Conservation (phyloP, 1,140 invertebrate species). For the Sarcophaga peregrina region DNA sequence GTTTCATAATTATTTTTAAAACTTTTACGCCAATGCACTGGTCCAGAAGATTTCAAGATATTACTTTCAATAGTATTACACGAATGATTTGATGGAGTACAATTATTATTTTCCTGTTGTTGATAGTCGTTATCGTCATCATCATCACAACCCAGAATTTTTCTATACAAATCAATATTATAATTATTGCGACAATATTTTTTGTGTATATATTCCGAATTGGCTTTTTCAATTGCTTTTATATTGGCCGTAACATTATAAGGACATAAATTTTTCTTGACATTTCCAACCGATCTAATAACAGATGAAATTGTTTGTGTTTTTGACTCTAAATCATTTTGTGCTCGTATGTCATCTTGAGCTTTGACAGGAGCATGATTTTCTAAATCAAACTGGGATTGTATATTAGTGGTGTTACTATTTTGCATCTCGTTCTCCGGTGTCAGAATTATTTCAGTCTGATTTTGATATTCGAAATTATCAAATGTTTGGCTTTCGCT, state of each 20-base stretch:
- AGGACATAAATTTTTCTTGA: slow-evolving; percentile 31
- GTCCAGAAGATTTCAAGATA: slow-evolving; percentile 33
- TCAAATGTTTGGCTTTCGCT: slow-evolving; percentile 44
- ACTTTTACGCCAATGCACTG: slow-evolving; percentile 45
- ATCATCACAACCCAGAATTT: slow-evolving; percentile 60
- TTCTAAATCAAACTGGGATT: no score
- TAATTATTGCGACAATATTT: slow-evolving; percentile 24
- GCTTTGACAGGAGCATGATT: no score
- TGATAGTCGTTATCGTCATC: slow-evolving; percentile 50
- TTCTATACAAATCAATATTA: slow-evolving; percentile 52
- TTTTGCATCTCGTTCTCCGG: no score
- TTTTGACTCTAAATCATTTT: not conserved
- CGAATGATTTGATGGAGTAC: not conserved
- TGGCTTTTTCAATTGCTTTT: slow-evolving; percentile 13
- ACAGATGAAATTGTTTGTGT: slow-evolving; percentile 49
- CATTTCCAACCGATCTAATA: slow-evolving; percentile 60
- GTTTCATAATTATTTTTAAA: slow-evolving; percentile 46
- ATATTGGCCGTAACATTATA: not conserved
- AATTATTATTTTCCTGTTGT: slow-evolving; percentile 26
- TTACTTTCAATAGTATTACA: not conserved
- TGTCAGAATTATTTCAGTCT: not conserved
- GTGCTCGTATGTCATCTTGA: no score
- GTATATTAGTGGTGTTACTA: no score
- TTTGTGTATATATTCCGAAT: slow-evolving; percentile 31
- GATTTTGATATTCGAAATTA: not conserved